phyloP scores from a whole-genome alignment of 2,888 invertebrate genomes.

The Monoplex corrugatus region DNA sequence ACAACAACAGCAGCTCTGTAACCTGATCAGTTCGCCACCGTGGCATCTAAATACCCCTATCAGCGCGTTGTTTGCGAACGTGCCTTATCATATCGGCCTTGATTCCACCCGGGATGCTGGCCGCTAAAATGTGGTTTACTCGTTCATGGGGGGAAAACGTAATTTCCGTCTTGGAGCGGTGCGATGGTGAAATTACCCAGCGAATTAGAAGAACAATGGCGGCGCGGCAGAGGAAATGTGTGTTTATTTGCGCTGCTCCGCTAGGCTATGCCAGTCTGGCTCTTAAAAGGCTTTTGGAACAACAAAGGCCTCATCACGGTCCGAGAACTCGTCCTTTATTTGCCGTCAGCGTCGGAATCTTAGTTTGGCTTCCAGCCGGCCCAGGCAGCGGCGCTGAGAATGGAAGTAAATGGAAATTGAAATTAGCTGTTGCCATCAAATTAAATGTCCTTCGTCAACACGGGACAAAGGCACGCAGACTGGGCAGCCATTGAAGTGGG shows the following conservation, averaged over 20 bases:
- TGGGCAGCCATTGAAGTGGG: not conserved
- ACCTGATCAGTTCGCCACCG: conserved; percentile 16
- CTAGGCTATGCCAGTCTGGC: not conserved
- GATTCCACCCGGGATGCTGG: conserved; percentile 28
- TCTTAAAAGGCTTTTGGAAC: conserved; percentile 40
- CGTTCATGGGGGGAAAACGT: conserved; percentile 40
- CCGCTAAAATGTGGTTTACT: conserved; percentile 39
- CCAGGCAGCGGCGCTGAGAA: not conserved
- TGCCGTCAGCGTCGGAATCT: conserved; percentile 33
- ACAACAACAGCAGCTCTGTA: not conserved
- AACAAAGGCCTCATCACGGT: conserved; percentile 28
- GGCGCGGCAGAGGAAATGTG: conserved; percentile 36
- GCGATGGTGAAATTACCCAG: conserved; percentile 44
- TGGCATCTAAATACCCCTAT: conserved; percentile 26
- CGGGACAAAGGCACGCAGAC: not conserved
- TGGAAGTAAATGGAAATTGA: conserved; percentile 38
- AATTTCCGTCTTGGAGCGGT: conserved; percentile 44
- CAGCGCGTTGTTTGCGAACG: not conserved
- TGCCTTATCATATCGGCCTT: conserved; percentile 49
- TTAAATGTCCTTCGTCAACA: conserved; percentile 36
- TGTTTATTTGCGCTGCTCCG: conserved; percentile 46
- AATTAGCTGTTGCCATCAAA: conserved; percentile 35
- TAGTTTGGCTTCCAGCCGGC: conserved; percentile 24
- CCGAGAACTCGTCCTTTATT: not conserved
- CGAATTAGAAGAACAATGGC: conserved; percentile 47